Evolutionary conservation across 1,140 invertebrate genomes (phyloP).

Genomic region (Ruditapes philippinarum): DNA sequence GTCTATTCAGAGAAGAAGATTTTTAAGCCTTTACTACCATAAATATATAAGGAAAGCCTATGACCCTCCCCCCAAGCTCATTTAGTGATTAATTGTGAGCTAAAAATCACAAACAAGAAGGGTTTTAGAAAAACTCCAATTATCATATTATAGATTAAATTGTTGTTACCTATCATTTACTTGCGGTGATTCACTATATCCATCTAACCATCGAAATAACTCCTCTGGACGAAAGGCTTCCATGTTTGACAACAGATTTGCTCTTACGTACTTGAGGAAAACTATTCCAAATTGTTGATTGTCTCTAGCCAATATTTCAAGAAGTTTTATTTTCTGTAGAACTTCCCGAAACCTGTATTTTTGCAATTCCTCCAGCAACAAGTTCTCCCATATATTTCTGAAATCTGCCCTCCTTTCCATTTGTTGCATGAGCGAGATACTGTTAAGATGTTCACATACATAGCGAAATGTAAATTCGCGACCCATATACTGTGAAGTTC

Average conservation of each 20-base stretch:
- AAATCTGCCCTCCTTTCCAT: background rate
- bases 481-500: background rate
- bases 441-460: background rate
- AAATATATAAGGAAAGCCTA: too few species aligned
- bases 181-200: slow-evolving; percentile 5
- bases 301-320: background rate
- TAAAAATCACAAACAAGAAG: too few species aligned
- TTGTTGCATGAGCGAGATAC: background rate
- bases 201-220: background rate
- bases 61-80: background rate
- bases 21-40: too few species aligned
- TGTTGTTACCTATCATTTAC: background rate
- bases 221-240: background rate
- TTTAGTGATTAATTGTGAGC: background rate
- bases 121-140: background rate
- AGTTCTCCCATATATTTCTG: background rate
- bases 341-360: background rate
- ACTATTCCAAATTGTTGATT: background rate
- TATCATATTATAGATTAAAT: background rate
- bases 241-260: background rate
- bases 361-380: background rate
- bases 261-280: background rate
- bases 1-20: too few species aligned
- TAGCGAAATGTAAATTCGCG: background rate
- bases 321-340: background rate